phyloP scores from a whole-genome alignment of 2,888 invertebrate genomes.

The Nysson spinosus region DNA sequence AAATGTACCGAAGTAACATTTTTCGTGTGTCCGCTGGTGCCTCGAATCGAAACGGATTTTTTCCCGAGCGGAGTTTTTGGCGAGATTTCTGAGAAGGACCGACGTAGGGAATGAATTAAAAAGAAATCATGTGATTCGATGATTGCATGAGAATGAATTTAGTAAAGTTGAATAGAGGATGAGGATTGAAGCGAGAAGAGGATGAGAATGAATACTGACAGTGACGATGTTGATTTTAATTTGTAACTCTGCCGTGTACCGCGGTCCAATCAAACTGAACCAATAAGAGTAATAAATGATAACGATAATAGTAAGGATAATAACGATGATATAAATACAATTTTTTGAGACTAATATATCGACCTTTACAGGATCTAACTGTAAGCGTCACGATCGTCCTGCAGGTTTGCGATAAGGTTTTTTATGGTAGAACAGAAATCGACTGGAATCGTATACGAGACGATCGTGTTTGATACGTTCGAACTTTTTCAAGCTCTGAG shows the following conservation, averaged over 20 bases:
- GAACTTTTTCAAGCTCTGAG: too few species aligned
- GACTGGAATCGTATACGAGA: too few species aligned
- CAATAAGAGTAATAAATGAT: conserved; percentile 47
- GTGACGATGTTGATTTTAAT: conserved; percentile 38
- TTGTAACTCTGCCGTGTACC: conserved; percentile 28
- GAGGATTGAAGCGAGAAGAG: not conserved
- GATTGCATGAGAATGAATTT: too few species aligned
- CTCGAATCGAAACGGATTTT: too few species aligned
- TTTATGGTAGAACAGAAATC: conserved; percentile 21
- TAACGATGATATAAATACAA: conserved; percentile 37
- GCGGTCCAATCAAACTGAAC: conserved; percentile 60
- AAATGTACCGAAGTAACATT: too few species aligned
- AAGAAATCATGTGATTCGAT: too few species aligned
- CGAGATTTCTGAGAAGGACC: too few species aligned
- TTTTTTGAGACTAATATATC: conserved; percentile 52
- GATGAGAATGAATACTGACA: conserved; percentile 1
- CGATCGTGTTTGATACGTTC: too few species aligned
- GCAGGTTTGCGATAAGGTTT: conserved; percentile 37
- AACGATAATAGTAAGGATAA: conserved; percentile 30
- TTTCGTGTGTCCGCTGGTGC: too few species aligned
- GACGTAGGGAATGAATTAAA: too few species aligned
- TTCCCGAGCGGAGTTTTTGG: too few species aligned
- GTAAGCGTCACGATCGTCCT: conserved; percentile 18
- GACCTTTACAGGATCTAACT: conserved; percentile 35
- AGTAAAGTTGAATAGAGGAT: too few species aligned